Evolutionary conservation across 2,888 invertebrate species (phyloP), one percentile per base, ranked within the genome.

Genomic region (Neoitamus cyanurus): DNA sequence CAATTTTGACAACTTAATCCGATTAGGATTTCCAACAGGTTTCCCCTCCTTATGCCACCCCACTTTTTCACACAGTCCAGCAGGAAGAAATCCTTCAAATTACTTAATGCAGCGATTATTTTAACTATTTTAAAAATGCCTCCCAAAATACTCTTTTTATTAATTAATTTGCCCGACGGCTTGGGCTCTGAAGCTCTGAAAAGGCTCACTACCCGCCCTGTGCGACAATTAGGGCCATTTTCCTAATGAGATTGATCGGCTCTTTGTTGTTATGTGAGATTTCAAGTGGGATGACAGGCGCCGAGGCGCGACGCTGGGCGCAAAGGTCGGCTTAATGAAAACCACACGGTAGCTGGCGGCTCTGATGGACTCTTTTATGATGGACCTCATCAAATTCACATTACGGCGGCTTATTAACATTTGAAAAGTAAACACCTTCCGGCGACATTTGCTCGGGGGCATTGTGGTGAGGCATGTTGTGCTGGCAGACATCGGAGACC

Each of bases 351-450:
- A 70, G 70, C 70, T 34, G 15, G 25, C 31, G 70, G 2, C 31
- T 70, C 70, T 70, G 70, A 31, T 70, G 34, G 15, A 5, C n/a
- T 70, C 70, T 70, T 70, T 70, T 70, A 34, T 70, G 30, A 70
- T 70, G 15, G 31, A 70, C 31, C 31, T 70, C 70, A 70, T 70
- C 70, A 70, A 70, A 30, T 70, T 25, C 70, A 70, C 30, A 70
- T 70, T 70, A 70, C 6, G 70, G 25, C 25, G 58, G 70, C 70
- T 70, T 70, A 70, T 70, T 70, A 70, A 70, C 70, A 70, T 70
- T 70, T 70, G 70, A 70, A 70, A 58, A 70, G 70, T 34, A 30
- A 70, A 70, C 70, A 70, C 15, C 30, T n/a, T 70, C 34, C 70
- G 34, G 70, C 13, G 70, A 30, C 25, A 34, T 28, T 70, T 30